Evolutionary conservation across 2,888 invertebrate species (phyloP).

Genomic region (Brachypterus glaber): DNA sequence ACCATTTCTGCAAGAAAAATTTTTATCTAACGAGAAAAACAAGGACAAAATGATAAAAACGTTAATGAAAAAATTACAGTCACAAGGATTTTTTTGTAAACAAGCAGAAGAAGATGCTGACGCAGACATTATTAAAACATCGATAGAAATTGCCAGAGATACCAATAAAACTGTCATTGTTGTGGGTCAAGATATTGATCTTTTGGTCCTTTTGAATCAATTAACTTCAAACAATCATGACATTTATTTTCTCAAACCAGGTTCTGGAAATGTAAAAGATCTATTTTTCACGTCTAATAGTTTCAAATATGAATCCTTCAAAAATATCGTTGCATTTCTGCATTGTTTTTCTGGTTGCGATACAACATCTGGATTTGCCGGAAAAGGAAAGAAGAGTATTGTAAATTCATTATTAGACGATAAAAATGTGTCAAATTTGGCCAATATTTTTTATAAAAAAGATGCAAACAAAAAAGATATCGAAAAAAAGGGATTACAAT

Average conservation of each 20-base stretch:
- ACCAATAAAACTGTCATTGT: constrained; percentile 22
- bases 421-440: constrained; percentile 12
- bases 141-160: constrained; percentile 21
- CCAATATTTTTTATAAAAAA: constrained; percentile 11
- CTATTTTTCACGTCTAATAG: constrained; percentile 17
- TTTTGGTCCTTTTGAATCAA: constrained; percentile 24
- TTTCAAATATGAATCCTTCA: constrained; percentile 18
- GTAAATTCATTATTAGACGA: constrained; percentile 13
- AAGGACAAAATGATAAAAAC: constrained; percentile 25
- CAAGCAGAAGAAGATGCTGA: constrained; percentile 25
- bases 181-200: constrained; percentile 26
- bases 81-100: constrained; percentile 18
- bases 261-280: constrained; percentile 14
- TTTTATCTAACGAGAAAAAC: constrained; percentile 18
- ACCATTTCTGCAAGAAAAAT: constrained; percentile 23
- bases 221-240: constrained; percentile 14
- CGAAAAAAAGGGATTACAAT: constrained; percentile 15
- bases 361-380: constrained; percentile 13
- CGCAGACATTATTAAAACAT: constrained; percentile 21
- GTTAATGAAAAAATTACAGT: constrained; percentile 17
- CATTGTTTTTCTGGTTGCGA: constrained; percentile 16
- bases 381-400: constrained; percentile 5
- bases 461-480: constrained; percentile 14
- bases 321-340: constrained; percentile 14
- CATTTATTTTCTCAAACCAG: constrained; percentile 15